A percentile compares a stretch with the other conserved stretches of the same genome.
phyloP scores from a whole-genome alignment of 1,140 invertebrate genomes.

The Trinorchestia longiramus region DNA sequence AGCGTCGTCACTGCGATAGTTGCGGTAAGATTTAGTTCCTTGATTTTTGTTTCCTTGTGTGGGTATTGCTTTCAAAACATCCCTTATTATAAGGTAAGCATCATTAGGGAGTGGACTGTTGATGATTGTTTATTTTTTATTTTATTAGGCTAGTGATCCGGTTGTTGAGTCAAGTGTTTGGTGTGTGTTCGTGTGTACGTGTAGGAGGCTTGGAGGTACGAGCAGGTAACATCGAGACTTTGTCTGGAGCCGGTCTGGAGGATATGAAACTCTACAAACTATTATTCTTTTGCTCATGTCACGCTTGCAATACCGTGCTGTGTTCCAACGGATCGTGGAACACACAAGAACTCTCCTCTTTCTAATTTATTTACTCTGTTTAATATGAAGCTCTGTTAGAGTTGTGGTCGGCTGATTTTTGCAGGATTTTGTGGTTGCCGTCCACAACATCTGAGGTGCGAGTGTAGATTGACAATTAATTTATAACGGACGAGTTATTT shows the following conservation, averaged over 20 bases:
- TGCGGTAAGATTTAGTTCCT: background rate
- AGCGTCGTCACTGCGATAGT: background rate
- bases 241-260: constrained; percentile 12
- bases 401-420: no score
- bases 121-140: background rate
- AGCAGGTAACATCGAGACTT: background rate
- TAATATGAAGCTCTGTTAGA: no score
- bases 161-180: constrained; percentile 39
- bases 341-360: no score
- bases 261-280: background rate
- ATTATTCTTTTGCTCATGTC: background rate
- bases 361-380: no score
- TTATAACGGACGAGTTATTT: no score
- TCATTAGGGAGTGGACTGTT: background rate
- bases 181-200: background rate
- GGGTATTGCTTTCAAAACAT: background rate
- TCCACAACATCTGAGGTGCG: no score
- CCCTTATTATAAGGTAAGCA: background rate
- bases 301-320: no score
- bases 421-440: no score
- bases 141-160: background rate
- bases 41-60: background rate
- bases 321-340: no score
- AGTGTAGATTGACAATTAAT: no score
- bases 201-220: background rate